These are phyloP conservation scores for Euura saliciscinereae DNA, from an alignment of 1,140 invertebrate species.

Conservation along the genomic window DNA sequence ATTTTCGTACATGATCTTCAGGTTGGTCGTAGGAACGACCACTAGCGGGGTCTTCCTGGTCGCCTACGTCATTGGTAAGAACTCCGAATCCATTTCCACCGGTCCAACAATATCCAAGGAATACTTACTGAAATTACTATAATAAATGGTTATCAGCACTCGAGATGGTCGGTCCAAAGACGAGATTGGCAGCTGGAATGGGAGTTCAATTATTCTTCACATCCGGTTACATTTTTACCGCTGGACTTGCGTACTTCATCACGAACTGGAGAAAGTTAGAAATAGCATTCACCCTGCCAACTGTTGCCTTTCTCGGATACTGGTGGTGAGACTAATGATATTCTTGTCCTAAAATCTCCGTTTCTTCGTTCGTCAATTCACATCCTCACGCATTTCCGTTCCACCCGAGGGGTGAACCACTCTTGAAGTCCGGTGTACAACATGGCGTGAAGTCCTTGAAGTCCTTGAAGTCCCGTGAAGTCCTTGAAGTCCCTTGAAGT, in stretches of 20 bases:
- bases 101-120: background rate
- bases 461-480: too few species aligned
- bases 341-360: too few species aligned
- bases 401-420: too few species aligned
- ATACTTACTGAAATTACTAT: constrained; percentile 16
- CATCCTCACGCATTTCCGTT: constrained; percentile 67
- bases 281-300: constrained; percentile 73
- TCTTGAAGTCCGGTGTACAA: too few species aligned
- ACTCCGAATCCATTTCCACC: background rate
- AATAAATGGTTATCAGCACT: constrained; percentile 68
- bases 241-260: constrained; percentile 74
- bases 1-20: constrained; percentile 69
- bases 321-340: constrained; percentile 74
- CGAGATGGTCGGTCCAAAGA: constrained; percentile 81
- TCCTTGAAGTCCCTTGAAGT: too few species aligned
- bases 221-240: constrained; percentile 74
- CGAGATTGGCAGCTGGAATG: constrained; percentile 76
- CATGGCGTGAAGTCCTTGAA: too few species aligned
- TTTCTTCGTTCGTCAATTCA: background rate
- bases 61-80: constrained; percentile 76
- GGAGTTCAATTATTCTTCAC: constrained; percentile 80
- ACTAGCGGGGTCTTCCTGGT: constrained; percentile 80
- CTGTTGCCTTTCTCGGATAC: constrained; percentile 74
- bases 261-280: constrained; percentile 78
- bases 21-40: constrained; percentile 74